Conservation (phyloP, 2,113 vertebrate species). For the Hypocryptadius cinnamomeus region DNA sequence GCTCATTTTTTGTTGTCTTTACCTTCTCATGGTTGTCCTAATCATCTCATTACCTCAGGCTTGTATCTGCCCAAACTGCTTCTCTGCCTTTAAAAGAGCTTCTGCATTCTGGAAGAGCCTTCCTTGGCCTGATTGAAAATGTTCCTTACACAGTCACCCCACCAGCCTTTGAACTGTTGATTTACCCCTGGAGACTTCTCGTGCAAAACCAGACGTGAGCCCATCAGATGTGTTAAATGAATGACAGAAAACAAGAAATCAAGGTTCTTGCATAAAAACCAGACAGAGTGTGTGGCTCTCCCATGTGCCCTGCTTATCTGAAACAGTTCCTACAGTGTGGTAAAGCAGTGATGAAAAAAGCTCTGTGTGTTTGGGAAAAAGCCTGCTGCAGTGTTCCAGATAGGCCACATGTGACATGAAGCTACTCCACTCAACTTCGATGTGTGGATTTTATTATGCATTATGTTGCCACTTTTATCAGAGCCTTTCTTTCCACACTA, state of each 20-base stretch:
- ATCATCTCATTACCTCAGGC: not conserved
- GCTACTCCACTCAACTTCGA: not conserved
- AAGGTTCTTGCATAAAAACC: not conserved
- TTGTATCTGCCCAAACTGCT: not conserved
- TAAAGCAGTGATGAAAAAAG: not conserved
- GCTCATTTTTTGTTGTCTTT: not conserved
- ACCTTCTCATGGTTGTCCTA: not conserved
- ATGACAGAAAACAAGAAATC: not conserved
- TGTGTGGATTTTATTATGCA: not conserved
- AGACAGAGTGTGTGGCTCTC: not conserved
- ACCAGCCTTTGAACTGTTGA: not conserved
- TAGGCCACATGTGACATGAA: accelerated
- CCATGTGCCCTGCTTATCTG: not conserved
- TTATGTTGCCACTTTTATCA: not conserved
- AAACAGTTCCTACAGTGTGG: not conserved
- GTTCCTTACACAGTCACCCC: not conserved
- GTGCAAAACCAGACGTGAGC: not conserved
- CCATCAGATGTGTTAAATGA: not conserved
- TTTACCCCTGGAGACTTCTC: not conserved
- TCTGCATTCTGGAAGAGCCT: not conserved
- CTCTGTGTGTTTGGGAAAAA: not conserved
- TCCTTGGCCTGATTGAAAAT: not conserved
- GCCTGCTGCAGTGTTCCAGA: not conserved
- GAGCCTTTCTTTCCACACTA: not conserved
- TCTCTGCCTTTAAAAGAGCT: not conserved